Conservation (phyloP, 2,888 invertebrate species). For the Neria commutata region DNA sequence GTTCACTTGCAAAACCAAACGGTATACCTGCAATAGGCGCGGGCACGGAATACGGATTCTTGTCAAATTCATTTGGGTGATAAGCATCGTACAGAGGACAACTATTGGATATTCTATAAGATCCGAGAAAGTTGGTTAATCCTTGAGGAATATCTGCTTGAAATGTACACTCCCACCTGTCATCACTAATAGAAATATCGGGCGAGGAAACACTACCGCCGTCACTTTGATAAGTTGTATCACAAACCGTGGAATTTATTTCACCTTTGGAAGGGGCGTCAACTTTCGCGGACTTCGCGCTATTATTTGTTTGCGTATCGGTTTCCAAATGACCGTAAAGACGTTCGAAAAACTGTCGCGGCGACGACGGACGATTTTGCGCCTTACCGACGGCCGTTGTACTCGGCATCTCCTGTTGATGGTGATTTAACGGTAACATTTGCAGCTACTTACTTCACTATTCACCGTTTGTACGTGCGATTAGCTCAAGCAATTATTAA, state of each 20-base stretch:
- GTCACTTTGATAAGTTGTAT: conserved; percentile 56
- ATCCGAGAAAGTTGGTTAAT: conserved; percentile 12
- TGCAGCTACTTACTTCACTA: background rate
- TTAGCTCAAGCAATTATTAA: background rate
- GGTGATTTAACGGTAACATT: background rate
- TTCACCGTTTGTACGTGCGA: background rate
- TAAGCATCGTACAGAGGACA: conserved; percentile 26
- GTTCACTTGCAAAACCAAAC: conserved; percentile 50
- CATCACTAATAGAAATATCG: conserved; percentile 57
- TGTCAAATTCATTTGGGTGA: conserved; percentile 25
- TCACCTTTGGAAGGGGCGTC: conserved; percentile 7
- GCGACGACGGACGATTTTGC: conserved; percentile 70
- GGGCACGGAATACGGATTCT: conserved; percentile 27
- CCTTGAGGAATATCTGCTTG: background rate
- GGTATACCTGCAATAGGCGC: conserved; percentile 35
- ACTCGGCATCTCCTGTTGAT: background rate
- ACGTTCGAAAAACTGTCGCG: conserved; percentile 79
- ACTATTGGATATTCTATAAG: conserved; percentile 27
- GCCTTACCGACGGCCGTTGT: background rate
- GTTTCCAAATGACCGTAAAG: conserved; percentile 78
- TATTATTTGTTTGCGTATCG: background rate
- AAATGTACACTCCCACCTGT: conserved; percentile 39
- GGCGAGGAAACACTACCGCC: conserved; percentile 57
- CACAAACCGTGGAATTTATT: conserved; percentile 34
- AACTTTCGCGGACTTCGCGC: background rate